phyloP scores from a whole-genome alignment of 2,888 invertebrate genomes.

The Mimachlamys varia region DNA sequence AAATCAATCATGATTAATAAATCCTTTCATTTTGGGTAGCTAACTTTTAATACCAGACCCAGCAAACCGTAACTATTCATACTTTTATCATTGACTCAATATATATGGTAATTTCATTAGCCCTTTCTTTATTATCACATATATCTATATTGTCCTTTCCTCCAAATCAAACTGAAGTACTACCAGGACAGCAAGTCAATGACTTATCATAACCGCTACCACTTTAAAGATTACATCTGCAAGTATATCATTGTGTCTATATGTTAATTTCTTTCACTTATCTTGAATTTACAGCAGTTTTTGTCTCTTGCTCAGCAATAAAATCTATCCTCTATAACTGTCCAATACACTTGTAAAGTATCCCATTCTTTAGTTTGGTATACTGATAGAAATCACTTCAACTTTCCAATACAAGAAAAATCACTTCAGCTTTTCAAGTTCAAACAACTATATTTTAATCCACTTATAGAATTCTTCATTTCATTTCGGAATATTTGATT shows the following conservation, averaged over 20 bases:
- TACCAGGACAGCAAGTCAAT: background rate
- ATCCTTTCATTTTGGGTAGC: background rate
- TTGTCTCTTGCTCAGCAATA: background rate
- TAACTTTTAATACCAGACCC: background rate
- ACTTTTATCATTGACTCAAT: background rate
- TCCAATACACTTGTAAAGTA: too few relatives aligned
- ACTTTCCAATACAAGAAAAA: too few relatives aligned
- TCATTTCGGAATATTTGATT: too few relatives aligned
- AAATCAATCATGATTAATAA: background rate
- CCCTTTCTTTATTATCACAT: background rate
- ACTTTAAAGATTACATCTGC: background rate
- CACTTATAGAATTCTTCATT: too few relatives aligned
- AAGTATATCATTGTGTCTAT: background rate
- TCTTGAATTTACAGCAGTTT: background rate
- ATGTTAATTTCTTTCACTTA: background rate
- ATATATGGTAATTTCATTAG: conserved; percentile 12
- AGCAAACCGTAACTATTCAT: background rate
- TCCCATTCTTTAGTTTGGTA: too few relatives aligned
- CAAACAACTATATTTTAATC: too few relatives aligned
- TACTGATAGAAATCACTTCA: too few relatives aligned
- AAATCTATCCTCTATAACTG: background rate
- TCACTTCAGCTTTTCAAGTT: too few relatives aligned
- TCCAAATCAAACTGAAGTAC: background rate
- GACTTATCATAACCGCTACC: background rate
- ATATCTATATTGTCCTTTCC: background rate